Evolutionary conservation across 2,888 invertebrate genomes (phyloP), one percentile per base, ranked within the genome.

Genomic region (Ophion costatus): DNA sequence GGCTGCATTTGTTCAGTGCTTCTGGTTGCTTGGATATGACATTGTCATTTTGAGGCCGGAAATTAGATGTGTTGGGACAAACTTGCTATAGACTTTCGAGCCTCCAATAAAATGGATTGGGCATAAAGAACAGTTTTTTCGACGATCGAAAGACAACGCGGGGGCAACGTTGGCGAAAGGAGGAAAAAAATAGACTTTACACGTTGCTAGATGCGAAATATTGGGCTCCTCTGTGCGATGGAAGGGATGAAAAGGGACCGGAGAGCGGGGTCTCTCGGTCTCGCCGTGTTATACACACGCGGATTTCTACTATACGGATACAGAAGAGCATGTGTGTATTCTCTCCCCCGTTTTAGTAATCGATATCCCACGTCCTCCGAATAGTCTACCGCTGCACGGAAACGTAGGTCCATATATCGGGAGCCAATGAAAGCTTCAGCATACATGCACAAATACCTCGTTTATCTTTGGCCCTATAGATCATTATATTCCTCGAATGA

Each of bases 291-390:
- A 11, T 59, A 70, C 57, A 70, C 57, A 51, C 42, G 61, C 61
- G 10, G 9, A 59, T 24, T 38, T n/a, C 29, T 22, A 24, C 59
- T 66, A 14, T n/a, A 56, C 51, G 29, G 67, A 75, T 76, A 61
- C 64, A 56, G 51, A 51, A 70, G 57, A 63, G 14, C 24, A 79
- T 56, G 66, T 29, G 67, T 45, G 22, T 42, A 59, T 70, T 80
- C 71, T 74, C 80, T 66, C 57, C 33, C 22, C 64, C 29, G 75
- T 45, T 83, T 76, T 64, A 59, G 80, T 70, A 83, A 83, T 83
- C 83, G 83, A 83, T 83, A 83, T 83, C 59, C 75, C 57, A 76
- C 79, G 75, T 80, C n/a, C 75, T 69, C 70, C 64, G 64, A 59
- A 83, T 79, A 67, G 74, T 69, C 63, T 45, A 24, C 67, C 14